Conservation (phyloP, 2,113 vertebrate genomes). For the Nesogale talazaci region DNA sequence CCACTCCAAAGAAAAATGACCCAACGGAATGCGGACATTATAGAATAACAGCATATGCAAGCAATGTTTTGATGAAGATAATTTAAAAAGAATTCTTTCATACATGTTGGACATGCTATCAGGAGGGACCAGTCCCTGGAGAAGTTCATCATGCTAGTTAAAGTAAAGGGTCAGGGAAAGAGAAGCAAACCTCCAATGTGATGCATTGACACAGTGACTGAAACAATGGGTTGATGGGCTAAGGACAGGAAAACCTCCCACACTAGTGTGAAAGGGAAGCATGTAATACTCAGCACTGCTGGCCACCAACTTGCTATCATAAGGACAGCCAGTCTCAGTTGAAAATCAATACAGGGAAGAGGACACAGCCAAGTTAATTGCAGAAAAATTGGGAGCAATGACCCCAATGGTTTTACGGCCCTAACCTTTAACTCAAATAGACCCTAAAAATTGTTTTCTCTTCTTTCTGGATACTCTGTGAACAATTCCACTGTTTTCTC, state of each 20-base stretch:
- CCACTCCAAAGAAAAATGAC: no score
- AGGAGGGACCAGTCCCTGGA: neutral
- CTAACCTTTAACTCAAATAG: neutral
- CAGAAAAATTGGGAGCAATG: neutral
- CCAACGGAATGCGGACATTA: no score
- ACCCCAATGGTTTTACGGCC: neutral
- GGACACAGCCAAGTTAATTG: neutral
- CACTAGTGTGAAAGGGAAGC: neutral
- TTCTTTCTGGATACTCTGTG: neutral
- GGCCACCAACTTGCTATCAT: neutral
- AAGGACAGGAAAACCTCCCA: neutral
- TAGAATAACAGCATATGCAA: no score
- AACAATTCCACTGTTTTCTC: neutral
- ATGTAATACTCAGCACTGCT: neutral
- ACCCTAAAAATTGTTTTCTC: conserved; percentile 11
- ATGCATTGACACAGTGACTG: neutral
- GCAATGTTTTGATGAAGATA: no score
- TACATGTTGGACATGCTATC: neutral
- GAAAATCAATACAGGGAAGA: conserved; percentile 25
- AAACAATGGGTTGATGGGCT: neutral
- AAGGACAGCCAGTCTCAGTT: neutral
- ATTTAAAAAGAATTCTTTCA: no score
- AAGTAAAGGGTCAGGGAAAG: neutral
- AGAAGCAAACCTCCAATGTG: neutral
- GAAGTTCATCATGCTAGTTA: neutral